phyloP scores from a whole-genome alignment of 2,888 invertebrate genomes.

The Drosophila subsilvestris region DNA sequence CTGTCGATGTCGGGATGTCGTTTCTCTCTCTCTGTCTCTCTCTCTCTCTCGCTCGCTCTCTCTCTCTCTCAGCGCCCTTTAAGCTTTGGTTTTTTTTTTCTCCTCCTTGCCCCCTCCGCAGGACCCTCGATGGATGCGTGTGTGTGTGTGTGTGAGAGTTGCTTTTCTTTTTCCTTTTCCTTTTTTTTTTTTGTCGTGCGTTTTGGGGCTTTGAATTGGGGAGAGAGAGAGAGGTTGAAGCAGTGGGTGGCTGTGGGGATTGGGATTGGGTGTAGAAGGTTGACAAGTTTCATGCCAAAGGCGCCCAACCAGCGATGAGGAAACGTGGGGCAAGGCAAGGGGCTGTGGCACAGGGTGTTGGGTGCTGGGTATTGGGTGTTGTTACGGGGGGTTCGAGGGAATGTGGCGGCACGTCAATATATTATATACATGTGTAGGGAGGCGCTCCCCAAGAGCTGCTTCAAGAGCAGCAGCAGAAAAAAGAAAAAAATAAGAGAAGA shows the following conservation, averaged over 20 bases:
- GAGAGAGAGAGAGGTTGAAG: conserved; percentile 9
- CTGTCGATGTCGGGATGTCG: conserved; percentile 37
- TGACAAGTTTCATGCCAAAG: conserved; percentile 70
- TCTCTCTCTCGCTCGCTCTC: conserved; percentile 29
- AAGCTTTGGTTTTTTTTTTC: conserved; percentile 33
- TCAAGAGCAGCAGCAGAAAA: conserved; percentile 23
- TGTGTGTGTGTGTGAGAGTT: conserved; percentile 1
- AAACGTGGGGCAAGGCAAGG: conserved; percentile 13
- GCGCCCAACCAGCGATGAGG: conserved; percentile 75
- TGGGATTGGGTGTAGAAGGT: conserved; percentile 56
- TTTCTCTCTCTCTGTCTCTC: neutral
- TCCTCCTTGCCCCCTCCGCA: conserved; percentile 9
- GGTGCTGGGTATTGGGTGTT: conserved; percentile 1
- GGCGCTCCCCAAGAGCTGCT: conserved; percentile 12
- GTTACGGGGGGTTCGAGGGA: conserved; percentile 1
- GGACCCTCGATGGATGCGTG: neutral
- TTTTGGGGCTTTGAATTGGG: conserved; percentile 71
- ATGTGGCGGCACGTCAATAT: conserved; percentile 57
- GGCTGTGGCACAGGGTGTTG: neutral
- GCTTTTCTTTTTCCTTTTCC: conserved; percentile 17
- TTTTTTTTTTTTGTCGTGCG: conserved; percentile 49
- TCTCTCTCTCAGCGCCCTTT: conserved; percentile 46
- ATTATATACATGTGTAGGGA: conserved; percentile 61
- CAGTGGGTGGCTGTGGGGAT: conserved; percentile 18
- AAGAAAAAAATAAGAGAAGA: conserved; percentile 16